Base-by-base conservation (phyloP, 2,888 invertebrate species). In the Hemithea aestivaria region DNA sequence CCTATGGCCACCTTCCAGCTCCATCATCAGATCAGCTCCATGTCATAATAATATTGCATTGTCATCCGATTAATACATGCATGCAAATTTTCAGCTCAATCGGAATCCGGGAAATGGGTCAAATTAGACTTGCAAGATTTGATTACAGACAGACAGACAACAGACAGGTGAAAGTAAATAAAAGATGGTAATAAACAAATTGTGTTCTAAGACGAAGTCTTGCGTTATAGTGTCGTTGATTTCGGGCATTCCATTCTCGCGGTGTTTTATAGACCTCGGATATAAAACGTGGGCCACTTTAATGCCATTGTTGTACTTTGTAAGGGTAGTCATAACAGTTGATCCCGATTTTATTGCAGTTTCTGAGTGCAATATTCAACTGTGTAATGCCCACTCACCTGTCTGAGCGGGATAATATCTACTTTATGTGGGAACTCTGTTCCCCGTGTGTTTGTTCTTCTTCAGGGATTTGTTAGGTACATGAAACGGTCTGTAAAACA, bases 331-430 rank as follows among this genome's bases (percentile, higher is more conserved):
- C 73, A 77, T 79, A 78, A 74, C 78, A 70, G 78, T 67, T 75
- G 79, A 83, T 81, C 75, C 78, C 73, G 73, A 71, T 77, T 80
- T 81, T 81, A 83, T 83, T 83, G 78, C 83, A 68, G 56, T 68
- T 27, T 64, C 58, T 53, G 62, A 62, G 62, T 68, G 76, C 73
- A 75, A 65, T 76, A 74, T 74, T 67, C 65, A 58, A 56, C 66
- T 56, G 59, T 63, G 54, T 56, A 61, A 55, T 46, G 44, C 47
- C 36, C 56, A 53, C 47, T 53, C 51, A 64, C 46, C 51, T 59
- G 58, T 46, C 56, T 45, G 51, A 32, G 25, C 34, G 35, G 35
- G 30, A 29, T 38, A 40, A 50, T 38, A 34, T 27, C 33, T 40
- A 33, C 44, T 41, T 37, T 36, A 39, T 25, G 28, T 29, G 27